phyloP scores from a whole-genome alignment of 2,113 vertebrate species.

The Elachura formosa region DNA sequence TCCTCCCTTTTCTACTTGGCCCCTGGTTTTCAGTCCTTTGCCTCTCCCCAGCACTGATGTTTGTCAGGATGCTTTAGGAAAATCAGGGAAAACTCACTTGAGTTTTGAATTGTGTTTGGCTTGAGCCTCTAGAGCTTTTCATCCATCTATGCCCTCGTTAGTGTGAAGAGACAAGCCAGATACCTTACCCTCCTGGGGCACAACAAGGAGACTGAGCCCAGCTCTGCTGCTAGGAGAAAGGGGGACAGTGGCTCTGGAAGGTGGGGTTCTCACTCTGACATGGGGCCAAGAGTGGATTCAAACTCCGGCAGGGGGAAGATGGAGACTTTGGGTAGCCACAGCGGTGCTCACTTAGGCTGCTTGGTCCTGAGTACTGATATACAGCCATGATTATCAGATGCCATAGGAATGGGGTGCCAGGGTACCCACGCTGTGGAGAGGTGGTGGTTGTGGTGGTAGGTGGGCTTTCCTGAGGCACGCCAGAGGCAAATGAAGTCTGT shows the following conservation, averaged over 20 bases:
- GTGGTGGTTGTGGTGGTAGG: not conserved
- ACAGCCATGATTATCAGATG: fast-evolving
- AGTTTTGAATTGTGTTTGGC: not conserved
- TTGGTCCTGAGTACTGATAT: not conserved
- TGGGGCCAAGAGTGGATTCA: not conserved
- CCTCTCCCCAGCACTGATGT: not conserved
- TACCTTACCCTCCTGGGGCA: not conserved
- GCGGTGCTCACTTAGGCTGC: not conserved
- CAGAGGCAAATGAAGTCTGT: not conserved
- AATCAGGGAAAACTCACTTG: not conserved
- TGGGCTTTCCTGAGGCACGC: not conserved
- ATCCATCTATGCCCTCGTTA: not conserved
- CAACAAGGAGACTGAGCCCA: not conserved
- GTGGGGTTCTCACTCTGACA: not conserved
- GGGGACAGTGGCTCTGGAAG: not conserved
- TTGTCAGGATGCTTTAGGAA: not conserved
- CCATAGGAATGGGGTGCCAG: not conserved
- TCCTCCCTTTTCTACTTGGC: not conserved
- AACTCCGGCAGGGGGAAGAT: not conserved
- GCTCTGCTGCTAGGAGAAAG: not conserved
- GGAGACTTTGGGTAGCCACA: not conserved
- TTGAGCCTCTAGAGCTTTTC: not conserved
- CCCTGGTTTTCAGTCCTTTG: not conserved
- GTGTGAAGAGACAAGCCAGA: not conserved
- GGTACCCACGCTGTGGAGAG: fast-evolving